Conservation (phyloP, 2,888 invertebrate genomes). For the Ditula angustiorana region DNA sequence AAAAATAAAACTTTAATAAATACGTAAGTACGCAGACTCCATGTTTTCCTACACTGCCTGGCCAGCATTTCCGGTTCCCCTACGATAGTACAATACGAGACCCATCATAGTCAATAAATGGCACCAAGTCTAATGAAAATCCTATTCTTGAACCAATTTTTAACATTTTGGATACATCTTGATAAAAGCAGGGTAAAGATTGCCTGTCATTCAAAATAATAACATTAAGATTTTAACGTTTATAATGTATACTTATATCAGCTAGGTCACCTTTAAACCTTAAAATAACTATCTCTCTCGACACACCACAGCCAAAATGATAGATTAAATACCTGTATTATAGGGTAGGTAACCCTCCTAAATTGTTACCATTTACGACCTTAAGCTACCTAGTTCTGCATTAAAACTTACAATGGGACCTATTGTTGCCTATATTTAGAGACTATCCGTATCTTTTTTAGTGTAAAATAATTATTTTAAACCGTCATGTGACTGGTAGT, state of each 20-base stretch:
- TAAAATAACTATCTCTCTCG: slow-evolving; percentile 20
- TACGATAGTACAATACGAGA: slow-evolving; percentile 28
- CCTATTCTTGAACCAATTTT: slow-evolving; percentile 75
- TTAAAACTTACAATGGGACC: slow-evolving; percentile 38
- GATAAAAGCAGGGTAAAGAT: slow-evolving; percentile 78
- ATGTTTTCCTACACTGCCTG: background rate
- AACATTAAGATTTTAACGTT: slow-evolving; percentile 62
- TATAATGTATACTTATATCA: slow-evolving; percentile 44
- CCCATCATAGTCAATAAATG: slow-evolving; percentile 24
- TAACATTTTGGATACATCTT: slow-evolving; percentile 67
- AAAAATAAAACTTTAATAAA: too few relatives aligned
- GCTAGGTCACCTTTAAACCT: slow-evolving; percentile 24
- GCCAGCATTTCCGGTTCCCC: background rate
- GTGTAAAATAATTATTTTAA: slow-evolving; percentile 12
- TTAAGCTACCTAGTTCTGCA: slow-evolving; percentile 23
- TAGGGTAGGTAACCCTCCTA: slow-evolving; percentile 18
- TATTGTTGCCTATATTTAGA: slow-evolving; percentile 36
- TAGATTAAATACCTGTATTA: slow-evolving; percentile 7
- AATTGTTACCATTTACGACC: slow-evolving; percentile 10
- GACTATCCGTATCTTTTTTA: slow-evolving; percentile 23
- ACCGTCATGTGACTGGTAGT: background rate
- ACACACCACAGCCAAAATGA: slow-evolving; percentile 23
- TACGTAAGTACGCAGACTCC: background rate
- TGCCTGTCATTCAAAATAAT: slow-evolving; percentile 74
- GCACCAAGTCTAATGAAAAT: slow-evolving; percentile 46